These are phyloP conservation scores for Latrodectus geometricus DNA, from an alignment of 1,140 invertebrate species.

Conservation along the genomic window DNA sequence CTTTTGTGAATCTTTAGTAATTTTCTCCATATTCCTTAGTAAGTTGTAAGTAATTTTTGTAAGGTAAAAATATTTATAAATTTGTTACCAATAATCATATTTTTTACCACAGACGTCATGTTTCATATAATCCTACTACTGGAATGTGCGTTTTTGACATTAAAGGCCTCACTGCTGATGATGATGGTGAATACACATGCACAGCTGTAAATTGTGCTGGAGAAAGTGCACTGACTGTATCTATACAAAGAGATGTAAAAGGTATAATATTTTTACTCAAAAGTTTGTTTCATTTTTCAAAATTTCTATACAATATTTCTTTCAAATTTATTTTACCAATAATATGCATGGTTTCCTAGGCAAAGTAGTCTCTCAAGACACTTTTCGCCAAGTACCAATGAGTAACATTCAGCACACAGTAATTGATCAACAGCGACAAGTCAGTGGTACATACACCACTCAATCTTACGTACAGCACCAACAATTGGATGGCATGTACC, in stretches of 20 bases:
- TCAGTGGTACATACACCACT: conserved; percentile 32
- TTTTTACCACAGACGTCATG: conserved; percentile 78
- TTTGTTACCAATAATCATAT: not conserved
- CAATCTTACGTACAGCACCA: conserved; percentile 20
- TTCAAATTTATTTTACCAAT: not conserved
- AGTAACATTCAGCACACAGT: conserved; percentile 25
- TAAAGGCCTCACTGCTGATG: conserved; percentile 89
- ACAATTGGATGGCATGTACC: conserved; percentile 37
- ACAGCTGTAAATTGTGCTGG: conserved; percentile 92
- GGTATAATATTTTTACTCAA: conserved; percentile 18
- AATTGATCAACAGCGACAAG: conserved; percentile 18
- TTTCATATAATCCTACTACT: conserved; percentile 88
- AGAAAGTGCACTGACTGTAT: conserved; percentile 94
- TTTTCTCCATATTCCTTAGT: no score
- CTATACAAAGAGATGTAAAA: conserved; percentile 84
- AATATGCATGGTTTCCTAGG: conserved; percentile 2
- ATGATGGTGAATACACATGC: conserved; percentile 96
- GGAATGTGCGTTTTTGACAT: conserved; percentile 89
- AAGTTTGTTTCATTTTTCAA: not conserved
- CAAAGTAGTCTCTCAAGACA: conserved; percentile 49
- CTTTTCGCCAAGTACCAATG: conserved; percentile 52
- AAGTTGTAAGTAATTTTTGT: no score
- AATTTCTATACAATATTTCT: not conserved
- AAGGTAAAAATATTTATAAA: not conserved
- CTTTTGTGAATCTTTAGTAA: conserved; percentile 5